A percentile compares a stretch with the other conserved stretches of the same genome.
Evolutionary conservation across 2,797 vertebrate genomes (phyloP).

Genomic region (Smutsia gigantea): DNA sequence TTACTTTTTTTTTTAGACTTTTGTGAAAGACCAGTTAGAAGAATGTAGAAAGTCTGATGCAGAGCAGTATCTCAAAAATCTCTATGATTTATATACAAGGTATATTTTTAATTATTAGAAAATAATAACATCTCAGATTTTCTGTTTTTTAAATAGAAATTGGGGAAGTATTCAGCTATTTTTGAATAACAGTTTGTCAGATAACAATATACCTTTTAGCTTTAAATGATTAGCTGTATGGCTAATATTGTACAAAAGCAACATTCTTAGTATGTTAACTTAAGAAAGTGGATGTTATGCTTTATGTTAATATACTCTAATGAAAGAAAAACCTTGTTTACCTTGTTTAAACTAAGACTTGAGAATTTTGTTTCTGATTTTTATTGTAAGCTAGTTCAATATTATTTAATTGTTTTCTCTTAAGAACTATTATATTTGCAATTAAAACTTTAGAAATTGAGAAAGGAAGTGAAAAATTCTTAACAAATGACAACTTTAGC

Average conservation of each 20-base stretch:
- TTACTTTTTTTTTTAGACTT: constrained; percentile 87
- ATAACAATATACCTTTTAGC: background rate
- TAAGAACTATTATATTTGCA: background rate
- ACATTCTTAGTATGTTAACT: constrained; percentile 4
- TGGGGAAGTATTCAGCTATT: background rate
- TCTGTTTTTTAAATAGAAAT: background rate
- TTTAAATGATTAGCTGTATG: background rate
- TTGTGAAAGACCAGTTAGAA: constrained; percentile 95
- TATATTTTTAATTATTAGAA: constrained; percentile 82
- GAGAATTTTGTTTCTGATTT: constrained; percentile 52
- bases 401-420: background rate
- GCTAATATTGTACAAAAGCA: background rate
- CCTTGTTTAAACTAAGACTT: constrained; percentile 11
- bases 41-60: constrained; percentile 94
- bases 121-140: constrained; percentile 18
- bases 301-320: constrained; percentile 36
- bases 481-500: constrained; percentile 24
- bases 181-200: constrained; percentile 10
- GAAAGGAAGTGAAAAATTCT: constrained; percentile 17
- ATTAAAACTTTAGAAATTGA: constrained; percentile 52
- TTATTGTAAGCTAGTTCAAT: constrained; percentile 31
- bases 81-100: constrained; percentile 98
- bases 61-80: constrained; percentile 98
- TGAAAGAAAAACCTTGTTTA: constrained; percentile 29
- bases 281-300: background rate